A percentile compares a stretch with the other conserved stretches of the same genome.
Evolutionary conservation across 2,113 vertebrate genomes (phyloP).

Genomic region (Haplotaxodon microlepis): DNA sequence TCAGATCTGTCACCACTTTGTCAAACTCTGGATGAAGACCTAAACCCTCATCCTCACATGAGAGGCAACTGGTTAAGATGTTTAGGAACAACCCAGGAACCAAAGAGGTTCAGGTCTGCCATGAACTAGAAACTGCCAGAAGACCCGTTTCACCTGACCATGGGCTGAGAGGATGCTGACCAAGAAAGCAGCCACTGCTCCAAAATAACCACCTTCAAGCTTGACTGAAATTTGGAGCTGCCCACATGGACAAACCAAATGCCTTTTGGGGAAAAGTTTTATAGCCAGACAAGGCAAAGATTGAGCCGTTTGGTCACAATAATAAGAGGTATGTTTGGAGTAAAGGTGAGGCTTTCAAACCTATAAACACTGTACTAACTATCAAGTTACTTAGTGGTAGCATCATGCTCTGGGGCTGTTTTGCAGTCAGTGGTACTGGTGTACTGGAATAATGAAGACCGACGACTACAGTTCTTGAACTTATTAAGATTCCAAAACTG

Average conservation of each 20-base stretch:
- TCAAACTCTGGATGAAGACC: background rate
- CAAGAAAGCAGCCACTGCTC: background rate
- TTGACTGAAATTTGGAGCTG: background rate
- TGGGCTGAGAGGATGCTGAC: background rate
- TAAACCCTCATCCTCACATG: background rate
- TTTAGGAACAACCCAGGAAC: background rate
- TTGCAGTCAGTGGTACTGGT: background rate
- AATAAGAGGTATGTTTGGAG: background rate
- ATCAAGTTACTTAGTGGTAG: background rate
- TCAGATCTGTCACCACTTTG: background rate
- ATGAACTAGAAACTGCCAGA: background rate
- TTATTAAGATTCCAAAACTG: background rate
- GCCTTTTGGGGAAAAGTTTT: background rate
- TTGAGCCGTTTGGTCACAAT: background rate
- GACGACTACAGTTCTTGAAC: rapidly evolving
- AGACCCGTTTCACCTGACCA: background rate
- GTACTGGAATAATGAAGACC: background rate
- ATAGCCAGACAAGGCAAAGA: background rate
- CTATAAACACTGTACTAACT: background rate
- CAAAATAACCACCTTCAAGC: background rate
- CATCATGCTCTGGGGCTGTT: background rate
- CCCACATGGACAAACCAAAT: background rate
- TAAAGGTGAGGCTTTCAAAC: background rate
- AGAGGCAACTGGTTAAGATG: background rate
- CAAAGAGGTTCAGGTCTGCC: background rate